These are phyloP conservation scores for Amblyjoppa fuscipennis DNA, from an alignment of 2,888 invertebrate genomes.

Conservation along the genomic window DNA sequence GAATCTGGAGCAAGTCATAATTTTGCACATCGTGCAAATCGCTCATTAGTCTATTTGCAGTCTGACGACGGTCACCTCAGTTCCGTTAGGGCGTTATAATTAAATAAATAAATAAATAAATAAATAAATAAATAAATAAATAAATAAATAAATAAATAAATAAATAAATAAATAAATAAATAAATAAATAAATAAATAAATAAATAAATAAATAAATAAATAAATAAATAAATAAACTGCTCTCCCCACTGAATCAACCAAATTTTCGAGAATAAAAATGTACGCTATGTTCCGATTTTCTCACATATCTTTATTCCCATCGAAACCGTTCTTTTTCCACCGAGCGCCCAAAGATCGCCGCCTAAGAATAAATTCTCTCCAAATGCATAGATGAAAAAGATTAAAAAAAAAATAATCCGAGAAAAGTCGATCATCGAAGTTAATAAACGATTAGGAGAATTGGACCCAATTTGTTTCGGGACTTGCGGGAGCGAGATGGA, in stretches of 20 bases:
- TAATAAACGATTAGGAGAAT: not conserved
- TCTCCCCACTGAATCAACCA: not conserved
- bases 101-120: too few relatives aligned
- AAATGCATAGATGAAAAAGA: not conserved
- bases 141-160: too few relatives aligned
- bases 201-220: not conserved
- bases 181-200: too few relatives aligned
- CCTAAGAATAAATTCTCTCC: not conserved
- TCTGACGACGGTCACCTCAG: too few relatives aligned
- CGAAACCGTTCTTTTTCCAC: not conserved
- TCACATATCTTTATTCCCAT: constrained; percentile 2
- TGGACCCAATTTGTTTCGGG: constrained; percentile 9
- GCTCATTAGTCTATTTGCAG: too few relatives aligned
- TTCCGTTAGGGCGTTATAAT: too few relatives aligned
- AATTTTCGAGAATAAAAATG: not conserved
- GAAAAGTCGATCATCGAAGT: constrained; percentile 46
- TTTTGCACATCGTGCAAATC: too few relatives aligned
- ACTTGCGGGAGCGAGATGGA: not conserved
- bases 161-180: not conserved
- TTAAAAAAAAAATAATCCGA: not conserved
- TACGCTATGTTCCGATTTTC: not conserved
- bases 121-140: too few relatives aligned
- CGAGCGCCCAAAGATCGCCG: not conserved
- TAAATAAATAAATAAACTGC: not conserved
- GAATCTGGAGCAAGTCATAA: too few relatives aligned